phyloP scores from a whole-genome alignment of 2,888 invertebrate species.

The Chrysolina oricalcia region DNA sequence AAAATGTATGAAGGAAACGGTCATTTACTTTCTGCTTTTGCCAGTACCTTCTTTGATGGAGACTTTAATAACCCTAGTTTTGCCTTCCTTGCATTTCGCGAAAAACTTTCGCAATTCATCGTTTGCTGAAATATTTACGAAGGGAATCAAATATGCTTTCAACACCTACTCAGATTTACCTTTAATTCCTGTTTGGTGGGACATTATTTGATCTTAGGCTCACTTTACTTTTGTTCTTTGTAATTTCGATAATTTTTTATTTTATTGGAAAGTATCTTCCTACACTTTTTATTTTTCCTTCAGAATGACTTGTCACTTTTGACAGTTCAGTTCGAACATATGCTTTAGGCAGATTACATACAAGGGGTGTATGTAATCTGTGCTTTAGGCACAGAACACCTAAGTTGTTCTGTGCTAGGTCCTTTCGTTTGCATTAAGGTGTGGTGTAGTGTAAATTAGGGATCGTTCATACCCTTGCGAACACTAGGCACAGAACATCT shows the following conservation, averaged over 20 bases:
- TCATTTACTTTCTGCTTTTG: too few relatives aligned
- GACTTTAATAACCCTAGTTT: constrained; percentile 86
- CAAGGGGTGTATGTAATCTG: too few relatives aligned
- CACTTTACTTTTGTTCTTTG: not conserved
- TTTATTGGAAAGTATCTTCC: not conserved
- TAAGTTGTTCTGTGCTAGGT: too few relatives aligned
- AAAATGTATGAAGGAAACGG: not conserved
- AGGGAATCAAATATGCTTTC: not conserved
- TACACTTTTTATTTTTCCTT: not conserved
- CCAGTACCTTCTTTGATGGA: constrained; percentile 88
- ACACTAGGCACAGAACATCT: too few relatives aligned
- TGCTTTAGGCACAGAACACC: too few relatives aligned
- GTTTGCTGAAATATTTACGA: constrained; percentile 79
- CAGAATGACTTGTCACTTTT: too few relatives aligned
- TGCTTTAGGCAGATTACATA: too few relatives aligned
- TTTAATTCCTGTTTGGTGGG: constrained; percentile 93
- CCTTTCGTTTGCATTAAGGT: too few relatives aligned
- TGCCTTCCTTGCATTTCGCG: constrained; percentile 87
- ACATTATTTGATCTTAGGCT: constrained; percentile 75
- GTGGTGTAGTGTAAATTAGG: too few relatives aligned
- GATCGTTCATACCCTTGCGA: too few relatives aligned
- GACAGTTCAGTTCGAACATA: too few relatives aligned
- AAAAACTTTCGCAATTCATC: constrained; percentile 86
- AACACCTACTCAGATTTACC: constrained; percentile 75
- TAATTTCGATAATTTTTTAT: too few relatives aligned